phyloP scores from a whole-genome alignment of 53 echinoderm and acorn worm species.

The Echinometra lucunter region DNA sequence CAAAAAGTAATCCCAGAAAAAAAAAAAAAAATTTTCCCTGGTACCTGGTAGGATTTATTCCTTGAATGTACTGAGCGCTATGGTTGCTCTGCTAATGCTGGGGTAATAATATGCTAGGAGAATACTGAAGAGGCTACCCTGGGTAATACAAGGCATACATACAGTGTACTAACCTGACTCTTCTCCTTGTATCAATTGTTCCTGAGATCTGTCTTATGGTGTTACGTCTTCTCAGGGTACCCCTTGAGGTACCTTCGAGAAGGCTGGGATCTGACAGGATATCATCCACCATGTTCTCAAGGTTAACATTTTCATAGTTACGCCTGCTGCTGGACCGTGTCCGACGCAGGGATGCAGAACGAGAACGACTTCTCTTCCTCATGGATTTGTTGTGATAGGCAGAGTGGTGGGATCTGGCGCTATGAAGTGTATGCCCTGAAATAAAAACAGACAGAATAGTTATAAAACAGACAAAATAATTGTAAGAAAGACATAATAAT shows the following conservation, averaged over 20 bases:
- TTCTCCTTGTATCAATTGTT: conserved; percentile 85
- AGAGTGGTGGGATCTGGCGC: conserved; percentile 70
- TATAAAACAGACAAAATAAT: too few relatives aligned
- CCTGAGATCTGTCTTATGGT: conserved; percentile 89
- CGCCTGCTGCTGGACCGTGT: conserved; percentile 66
- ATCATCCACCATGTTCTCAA: conserved; percentile 87
- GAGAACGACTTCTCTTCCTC: conserved; percentile 45
- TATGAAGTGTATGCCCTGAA: conserved; percentile 77
- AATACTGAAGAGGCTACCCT: too few relatives aligned
- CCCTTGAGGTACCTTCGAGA: conserved; percentile 67
- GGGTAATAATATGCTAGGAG: too few relatives aligned
- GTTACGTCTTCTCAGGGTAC: conserved; percentile 76
- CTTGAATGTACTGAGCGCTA: too few relatives aligned
- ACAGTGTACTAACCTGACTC: conserved; percentile 88
- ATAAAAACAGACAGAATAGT: background rate
- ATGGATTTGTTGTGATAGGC: conserved; percentile 33
- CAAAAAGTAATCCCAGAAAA: too few relatives aligned
- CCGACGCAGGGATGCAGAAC: conserved; percentile 61
- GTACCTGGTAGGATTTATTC: too few relatives aligned
- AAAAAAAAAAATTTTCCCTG: too few relatives aligned
- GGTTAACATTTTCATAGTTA: conserved; percentile 69
- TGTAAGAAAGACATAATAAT: too few relatives aligned
- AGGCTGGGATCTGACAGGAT: conserved; percentile 77
- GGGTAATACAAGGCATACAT: too few relatives aligned
- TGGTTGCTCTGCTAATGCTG: too few relatives aligned